A percentile compares a stretch with the other conserved stretches of the same genome.
Evolutionary conservation across 2,888 invertebrate species (phyloP).

Genomic region (Apotomis turbidana): DNA sequence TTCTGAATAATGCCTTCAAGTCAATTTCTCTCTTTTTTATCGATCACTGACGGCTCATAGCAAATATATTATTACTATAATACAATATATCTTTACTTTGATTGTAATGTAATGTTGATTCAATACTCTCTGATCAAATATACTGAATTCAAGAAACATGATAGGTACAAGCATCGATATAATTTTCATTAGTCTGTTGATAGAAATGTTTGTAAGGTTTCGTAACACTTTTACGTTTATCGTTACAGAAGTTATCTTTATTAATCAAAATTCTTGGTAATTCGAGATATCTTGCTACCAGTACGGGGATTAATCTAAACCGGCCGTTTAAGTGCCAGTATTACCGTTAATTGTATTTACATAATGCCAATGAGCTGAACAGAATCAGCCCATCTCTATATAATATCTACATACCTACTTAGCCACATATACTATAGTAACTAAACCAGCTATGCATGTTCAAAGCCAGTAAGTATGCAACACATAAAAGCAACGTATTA

Average conservation of each 20-base stretch:
- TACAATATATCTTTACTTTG: too few relatives aligned
- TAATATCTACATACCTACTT: background rate
- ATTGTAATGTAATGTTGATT: too few relatives aligned
- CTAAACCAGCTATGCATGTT: constrained; percentile 26
- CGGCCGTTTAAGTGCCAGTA: constrained; percentile 29
- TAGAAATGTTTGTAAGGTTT: background rate
- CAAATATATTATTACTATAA: too few relatives aligned
- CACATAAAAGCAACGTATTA: constrained; percentile 34
- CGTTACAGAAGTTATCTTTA: constrained; percentile 26
- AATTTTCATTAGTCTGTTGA: background rate
- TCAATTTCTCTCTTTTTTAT: too few relatives aligned
- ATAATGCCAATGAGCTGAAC: constrained; percentile 27
- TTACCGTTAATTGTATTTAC: constrained; percentile 36
- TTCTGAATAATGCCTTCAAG: too few relatives aligned
- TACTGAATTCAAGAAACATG: background rate
- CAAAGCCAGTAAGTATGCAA: constrained; percentile 24
- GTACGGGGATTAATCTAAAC: constrained; percentile 29
- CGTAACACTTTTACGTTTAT: constrained; percentile 3
- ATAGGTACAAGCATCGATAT: background rate
- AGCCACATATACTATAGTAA: constrained; percentile 11
- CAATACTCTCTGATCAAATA: background rate
- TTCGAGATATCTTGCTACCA: constrained; percentile 22
- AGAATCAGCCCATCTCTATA: constrained; percentile 6
- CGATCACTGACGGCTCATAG: too few relatives aligned
- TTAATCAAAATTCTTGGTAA: constrained; percentile 36